Conservation (phyloP, 2,888 invertebrate genomes). For the Melieria crassipennis region DNA sequence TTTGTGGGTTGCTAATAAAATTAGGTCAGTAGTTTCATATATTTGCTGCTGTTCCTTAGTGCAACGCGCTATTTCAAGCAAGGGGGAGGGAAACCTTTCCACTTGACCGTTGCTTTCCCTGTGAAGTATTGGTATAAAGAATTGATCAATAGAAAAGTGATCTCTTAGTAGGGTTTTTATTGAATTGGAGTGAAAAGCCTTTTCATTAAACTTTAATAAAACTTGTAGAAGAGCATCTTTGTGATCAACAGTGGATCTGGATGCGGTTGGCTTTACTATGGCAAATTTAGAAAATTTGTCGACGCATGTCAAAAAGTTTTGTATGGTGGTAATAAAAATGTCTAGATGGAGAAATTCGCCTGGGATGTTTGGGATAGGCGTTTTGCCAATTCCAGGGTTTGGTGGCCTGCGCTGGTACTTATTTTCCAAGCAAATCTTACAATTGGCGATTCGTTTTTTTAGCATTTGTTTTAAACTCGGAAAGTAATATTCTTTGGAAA, state of each 20-base stretch:
- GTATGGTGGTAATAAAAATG: constrained; percentile 3
- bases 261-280: constrained; percentile 1
- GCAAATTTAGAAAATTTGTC: not conserved
- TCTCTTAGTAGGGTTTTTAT: constrained; percentile 13
- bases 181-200: too few relatives aligned
- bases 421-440: constrained; percentile 20
- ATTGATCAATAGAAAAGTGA: constrained; percentile 22
- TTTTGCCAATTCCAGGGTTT: too few relatives aligned
- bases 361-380: too few relatives aligned
- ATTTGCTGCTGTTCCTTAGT: too few relatives aligned
- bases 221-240: constrained; percentile 6
- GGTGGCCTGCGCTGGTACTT: constrained; percentile 27
- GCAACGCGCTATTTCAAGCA: not conserved
- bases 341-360: not conserved
- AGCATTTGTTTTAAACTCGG: not conserved
- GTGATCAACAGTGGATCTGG: not conserved
- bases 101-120: constrained; percentile 35
- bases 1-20: too few relatives aligned
- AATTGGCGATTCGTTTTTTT: not conserved
- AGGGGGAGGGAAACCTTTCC: constrained; percentile 28
- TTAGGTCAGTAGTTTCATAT: too few relatives aligned
- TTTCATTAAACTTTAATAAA: not conserved
- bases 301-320: constrained; percentile 2
- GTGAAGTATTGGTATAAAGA: constrained; percentile 25
- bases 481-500: not conserved